Conservation (phyloP, 2,797 vertebrate species). For the Salmo trutta region DNA sequence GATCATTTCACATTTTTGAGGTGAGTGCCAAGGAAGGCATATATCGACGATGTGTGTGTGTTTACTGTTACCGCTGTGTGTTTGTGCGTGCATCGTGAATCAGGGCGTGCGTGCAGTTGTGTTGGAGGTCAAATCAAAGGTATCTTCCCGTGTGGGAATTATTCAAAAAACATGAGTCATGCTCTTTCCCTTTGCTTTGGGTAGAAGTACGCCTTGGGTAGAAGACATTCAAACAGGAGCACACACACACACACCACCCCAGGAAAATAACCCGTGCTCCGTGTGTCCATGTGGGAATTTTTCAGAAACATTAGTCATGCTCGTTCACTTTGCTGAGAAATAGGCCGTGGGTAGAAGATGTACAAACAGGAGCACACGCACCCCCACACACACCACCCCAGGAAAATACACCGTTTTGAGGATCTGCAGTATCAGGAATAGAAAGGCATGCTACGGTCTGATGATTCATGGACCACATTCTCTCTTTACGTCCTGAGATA, state of each 20-base stretch:
- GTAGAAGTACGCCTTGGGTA: constrained; percentile 30
- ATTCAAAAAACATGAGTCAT: constrained; percentile 48
- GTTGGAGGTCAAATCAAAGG: constrained; percentile 2
- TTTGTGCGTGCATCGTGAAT: background rate
- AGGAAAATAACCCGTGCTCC: background rate
- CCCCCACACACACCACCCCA: constrained; percentile 16
- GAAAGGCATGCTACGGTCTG: too few species aligned
- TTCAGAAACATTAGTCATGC: constrained; percentile 40
- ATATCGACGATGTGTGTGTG: background rate
- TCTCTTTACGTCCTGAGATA: too few species aligned
- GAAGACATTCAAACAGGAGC: constrained; percentile 20
- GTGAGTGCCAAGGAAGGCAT: too few species aligned
- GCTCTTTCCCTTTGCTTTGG: constrained; percentile 26
- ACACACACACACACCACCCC: too few species aligned
- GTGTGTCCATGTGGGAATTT: constrained; percentile 21
- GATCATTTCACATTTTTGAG: too few species aligned
- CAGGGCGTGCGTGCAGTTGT: background rate
- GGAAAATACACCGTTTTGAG: constrained; percentile 52
- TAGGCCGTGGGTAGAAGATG: constrained; percentile 37
- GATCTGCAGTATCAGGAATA: constrained; percentile 51
- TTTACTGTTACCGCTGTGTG: background rate
- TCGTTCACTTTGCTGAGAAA: constrained; percentile 31
- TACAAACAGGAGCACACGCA: constrained; percentile 8
- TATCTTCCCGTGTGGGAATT: constrained; percentile 31
- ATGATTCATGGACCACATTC: too few species aligned